phyloP scores from a whole-genome alignment of 2,113 vertebrate genomes.

The Stegostoma tigrinum region DNA sequence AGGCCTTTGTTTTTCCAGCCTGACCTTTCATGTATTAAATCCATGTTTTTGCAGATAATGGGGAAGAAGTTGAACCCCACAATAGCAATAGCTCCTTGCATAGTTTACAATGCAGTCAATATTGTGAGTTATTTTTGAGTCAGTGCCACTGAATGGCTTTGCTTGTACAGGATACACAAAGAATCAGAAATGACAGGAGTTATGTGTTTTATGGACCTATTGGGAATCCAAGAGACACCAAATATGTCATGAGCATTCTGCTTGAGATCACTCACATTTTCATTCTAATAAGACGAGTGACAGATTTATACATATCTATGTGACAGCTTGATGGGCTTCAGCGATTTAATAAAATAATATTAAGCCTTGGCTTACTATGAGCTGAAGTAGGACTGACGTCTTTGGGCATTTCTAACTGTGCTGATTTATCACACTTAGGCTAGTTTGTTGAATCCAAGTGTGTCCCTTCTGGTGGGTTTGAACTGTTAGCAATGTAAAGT shows the following conservation, averaged over 20 bases:
- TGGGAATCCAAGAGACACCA: background rate
- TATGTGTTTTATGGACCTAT: background rate
- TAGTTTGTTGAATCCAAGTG: background rate
- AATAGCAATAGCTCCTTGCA: background rate
- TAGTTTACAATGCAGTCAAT: background rate
- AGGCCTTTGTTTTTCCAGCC: background rate
- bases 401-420: background rate
- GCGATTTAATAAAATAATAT: conserved; percentile 13
- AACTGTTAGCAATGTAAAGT: background rate
- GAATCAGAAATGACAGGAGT: background rate
- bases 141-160: background rate
- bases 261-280: conserved; percentile 6
- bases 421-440: background rate
- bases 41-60: background rate
- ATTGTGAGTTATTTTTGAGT: background rate
- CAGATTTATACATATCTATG: background rate
- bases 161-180: background rate
- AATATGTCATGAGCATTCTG: background rate
- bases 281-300: background rate
- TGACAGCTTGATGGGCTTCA: background rate
- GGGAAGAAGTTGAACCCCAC: background rate
- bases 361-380: background rate
- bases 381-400: background rate
- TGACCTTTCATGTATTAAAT: background rate
- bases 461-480: background rate